Evolutionary conservation across 2,888 invertebrate species (phyloP).

Genomic region (Drosophila nr. perissopoda): DNA sequence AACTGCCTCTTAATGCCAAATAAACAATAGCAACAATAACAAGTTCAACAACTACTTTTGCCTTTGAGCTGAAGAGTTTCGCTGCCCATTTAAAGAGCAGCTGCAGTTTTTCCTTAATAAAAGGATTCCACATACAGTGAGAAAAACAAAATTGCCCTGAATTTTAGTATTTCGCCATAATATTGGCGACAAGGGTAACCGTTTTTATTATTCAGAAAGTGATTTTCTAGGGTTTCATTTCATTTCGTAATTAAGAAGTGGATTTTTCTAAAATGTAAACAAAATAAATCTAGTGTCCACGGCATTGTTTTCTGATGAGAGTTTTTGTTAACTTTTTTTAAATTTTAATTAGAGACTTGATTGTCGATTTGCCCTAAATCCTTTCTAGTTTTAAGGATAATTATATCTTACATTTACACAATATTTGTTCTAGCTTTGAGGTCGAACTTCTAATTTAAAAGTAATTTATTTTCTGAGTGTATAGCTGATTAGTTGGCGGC

Average conservation of each 20-base stretch:
- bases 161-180: not conserved
- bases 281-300: not conserved
- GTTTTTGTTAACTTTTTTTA: too few relatives aligned
- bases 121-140: constrained; percentile 33
- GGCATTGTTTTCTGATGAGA: not conserved
- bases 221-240: not conserved
- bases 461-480: not conserved
- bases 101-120: constrained; percentile 64
- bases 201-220: not conserved
- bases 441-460: not conserved
- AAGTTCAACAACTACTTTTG: constrained; percentile 43
- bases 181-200: not conserved
- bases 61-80: constrained; percentile 15
- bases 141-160: not conserved
- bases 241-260: not conserved
- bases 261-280: not conserved
- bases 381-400: not conserved
- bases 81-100: constrained; percentile 23
- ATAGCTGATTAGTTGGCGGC: constrained; percentile 58
- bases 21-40: constrained; percentile 3
- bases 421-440: not conserved
- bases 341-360: too few relatives aligned
- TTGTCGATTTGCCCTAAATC: too few relatives aligned
- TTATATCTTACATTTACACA: not conserved
- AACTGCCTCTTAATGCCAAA: constrained; percentile 53